Evolutionary conservation across 2,797 vertebrate genomes (phyloP).

Genomic region (Gephyroberyx darwinii): DNA sequence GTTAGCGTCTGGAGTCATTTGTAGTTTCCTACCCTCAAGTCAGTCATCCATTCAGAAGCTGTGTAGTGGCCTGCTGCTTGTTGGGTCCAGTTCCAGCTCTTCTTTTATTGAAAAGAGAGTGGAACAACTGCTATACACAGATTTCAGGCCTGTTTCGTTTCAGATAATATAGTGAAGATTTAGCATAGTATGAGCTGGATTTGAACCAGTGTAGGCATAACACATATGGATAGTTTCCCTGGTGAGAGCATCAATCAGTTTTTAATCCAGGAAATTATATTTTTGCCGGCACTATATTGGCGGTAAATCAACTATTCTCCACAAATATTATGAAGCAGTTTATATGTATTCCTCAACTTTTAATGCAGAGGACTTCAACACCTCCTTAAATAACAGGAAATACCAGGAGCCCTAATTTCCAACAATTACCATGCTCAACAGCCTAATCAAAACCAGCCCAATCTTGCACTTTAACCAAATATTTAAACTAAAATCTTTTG

Average conservation of each 20-base stretch:
- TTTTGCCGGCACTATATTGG: not conserved
- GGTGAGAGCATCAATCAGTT: not conserved
- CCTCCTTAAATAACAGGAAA: not conserved
- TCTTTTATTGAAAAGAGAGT: conserved; percentile 41
- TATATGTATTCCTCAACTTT: not conserved
- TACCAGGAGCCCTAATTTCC: not conserved
- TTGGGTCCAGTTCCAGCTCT: conserved; percentile 54
- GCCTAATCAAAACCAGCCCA: too few relatives aligned
- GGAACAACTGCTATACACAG: conserved; percentile 13
- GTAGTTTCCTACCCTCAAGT: conserved; percentile 53
- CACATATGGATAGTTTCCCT: not conserved
- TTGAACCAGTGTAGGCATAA: not conserved
- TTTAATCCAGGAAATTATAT: not conserved
- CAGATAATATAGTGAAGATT: conserved; percentile 5
- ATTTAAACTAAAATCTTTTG: not conserved
- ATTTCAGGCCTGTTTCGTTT: conserved; percentile 3
- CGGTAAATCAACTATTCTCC: not conserved
- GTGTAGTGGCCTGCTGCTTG: conserved; percentile 60
- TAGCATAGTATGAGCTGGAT: not conserved
- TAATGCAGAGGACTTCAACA: too few relatives aligned
- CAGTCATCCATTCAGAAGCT: conserved; percentile 61
- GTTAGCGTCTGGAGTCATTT: conserved; percentile 64
- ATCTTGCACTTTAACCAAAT: too few relatives aligned
- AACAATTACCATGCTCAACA: too few relatives aligned
- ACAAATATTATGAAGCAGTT: not conserved